phyloP scores from a whole-genome alignment of 2,113 vertebrate species.

The Rissa tridactyla region DNA sequence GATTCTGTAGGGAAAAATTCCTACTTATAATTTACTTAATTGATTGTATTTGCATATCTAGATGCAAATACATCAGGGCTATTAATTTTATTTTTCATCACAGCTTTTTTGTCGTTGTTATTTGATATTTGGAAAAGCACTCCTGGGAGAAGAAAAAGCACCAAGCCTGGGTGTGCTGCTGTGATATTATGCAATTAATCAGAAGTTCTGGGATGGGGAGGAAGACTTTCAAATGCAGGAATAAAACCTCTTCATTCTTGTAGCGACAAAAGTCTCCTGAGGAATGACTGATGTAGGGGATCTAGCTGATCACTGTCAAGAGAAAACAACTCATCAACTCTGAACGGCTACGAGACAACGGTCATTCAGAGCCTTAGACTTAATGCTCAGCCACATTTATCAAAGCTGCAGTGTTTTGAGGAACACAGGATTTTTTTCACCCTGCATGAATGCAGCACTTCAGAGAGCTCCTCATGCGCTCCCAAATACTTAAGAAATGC shows the following conservation, averaged over 20 bases:
- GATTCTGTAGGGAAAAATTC: background rate
- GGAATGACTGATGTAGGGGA: background rate
- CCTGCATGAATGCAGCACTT: background rate
- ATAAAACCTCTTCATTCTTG: background rate
- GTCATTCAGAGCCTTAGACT: background rate
- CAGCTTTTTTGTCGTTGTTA: background rate
- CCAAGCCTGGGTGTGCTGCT: rapidly evolving
- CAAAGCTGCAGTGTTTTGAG: background rate
- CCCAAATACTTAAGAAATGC: constrained; percentile 17
- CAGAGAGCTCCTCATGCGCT: background rate
- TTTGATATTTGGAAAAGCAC: background rate
- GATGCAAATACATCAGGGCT: background rate
- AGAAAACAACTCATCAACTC: background rate
- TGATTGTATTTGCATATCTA: background rate
- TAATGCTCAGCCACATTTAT: background rate
- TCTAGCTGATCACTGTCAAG: background rate
- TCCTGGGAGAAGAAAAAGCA: background rate
- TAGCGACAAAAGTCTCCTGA: background rate
- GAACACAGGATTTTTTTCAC: background rate
- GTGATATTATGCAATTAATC: background rate
- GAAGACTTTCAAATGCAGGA: background rate
- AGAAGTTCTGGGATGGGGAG: background rate
- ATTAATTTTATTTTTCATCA: background rate
- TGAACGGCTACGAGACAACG: background rate
- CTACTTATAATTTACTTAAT: background rate